Percentiles rank a stretch among this genome's conserved stretches.
Evolutionary conservation across 1,140 invertebrate species (phyloP).

Genomic region (Heliconius nattereri): DNA sequence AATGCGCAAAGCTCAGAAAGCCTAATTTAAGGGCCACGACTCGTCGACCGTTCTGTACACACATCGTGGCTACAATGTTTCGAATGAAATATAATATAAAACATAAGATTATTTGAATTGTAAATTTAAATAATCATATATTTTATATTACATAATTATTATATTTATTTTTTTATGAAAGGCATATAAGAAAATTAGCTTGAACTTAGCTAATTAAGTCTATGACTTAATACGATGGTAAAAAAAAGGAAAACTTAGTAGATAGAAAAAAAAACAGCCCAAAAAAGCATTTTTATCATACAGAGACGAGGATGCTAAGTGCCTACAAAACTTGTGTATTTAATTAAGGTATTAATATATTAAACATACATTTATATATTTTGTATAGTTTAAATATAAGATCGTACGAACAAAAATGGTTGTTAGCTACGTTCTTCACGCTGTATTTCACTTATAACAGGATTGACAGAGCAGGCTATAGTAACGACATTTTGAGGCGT

Average conservation of each 20-base stretch:
- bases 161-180: no score
- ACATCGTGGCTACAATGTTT: no score
- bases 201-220: neutral
- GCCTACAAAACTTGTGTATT: slow-evolving; percentile 7
- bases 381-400: neutral
- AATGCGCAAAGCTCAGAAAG: no score
- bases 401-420: neutral
- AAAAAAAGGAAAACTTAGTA: neutral
- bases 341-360: slow-evolving; percentile 6
- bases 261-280: neutral
- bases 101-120: neutral
- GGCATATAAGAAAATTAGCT: neutral
- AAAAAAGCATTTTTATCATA: neutral
- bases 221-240: neutral
- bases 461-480: no score
- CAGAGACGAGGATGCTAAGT: slow-evolving; percentile 33
- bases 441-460: neutral
- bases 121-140: neutral
- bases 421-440: neutral
- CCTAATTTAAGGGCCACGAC: no score
- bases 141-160: no score
- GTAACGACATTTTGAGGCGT: no score
- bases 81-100: no score
- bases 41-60: no score
- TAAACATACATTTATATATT: slow-evolving; percentile 3